phyloP scores from a whole-genome alignment of 2,113 vertebrate genomes.

The Hassar affinis region DNA sequence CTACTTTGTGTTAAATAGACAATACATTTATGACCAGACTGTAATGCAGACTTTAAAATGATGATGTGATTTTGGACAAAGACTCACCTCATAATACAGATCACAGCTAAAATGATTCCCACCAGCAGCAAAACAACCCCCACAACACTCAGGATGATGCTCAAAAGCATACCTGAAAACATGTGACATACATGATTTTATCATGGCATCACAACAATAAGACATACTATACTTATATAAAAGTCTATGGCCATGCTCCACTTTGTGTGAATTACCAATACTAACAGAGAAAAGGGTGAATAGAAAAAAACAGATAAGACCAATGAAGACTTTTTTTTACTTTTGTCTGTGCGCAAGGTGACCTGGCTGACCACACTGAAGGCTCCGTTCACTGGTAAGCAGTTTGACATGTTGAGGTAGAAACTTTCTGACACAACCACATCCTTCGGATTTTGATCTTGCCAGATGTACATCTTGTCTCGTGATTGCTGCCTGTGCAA shows the following conservation, averaged over 20 bases:
- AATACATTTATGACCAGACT: background rate
- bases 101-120: conserved; percentile 65
- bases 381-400: conserved; percentile 65
- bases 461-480: conserved; percentile 66
- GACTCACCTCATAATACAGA: conserved; percentile 77
- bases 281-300: background rate
- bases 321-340: conserved; percentile 25
- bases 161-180: conserved; percentile 68
- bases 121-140: conserved; percentile 62
- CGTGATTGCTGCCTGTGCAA: conserved; percentile 62
- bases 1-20: background rate
- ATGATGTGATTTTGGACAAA: background rate
- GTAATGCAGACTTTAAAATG: background rate
- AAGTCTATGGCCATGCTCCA: background rate
- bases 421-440: conserved; percentile 69
- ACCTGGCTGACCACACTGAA: conserved; percentile 77
- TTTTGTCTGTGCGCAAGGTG: conserved; percentile 61
- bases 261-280: background rate
- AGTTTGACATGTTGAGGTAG: conserved; percentile 93
- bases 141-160: conserved; percentile 69
- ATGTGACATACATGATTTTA: background rate
- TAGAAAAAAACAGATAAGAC: background rate
- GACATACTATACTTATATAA: background rate
- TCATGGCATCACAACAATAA: background rate
- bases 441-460: conserved; percentile 70